These are phyloP conservation scores for Gymnocheta viridis DNA, from an alignment of 2,888 invertebrate species.

Conservation along the genomic window DNA sequence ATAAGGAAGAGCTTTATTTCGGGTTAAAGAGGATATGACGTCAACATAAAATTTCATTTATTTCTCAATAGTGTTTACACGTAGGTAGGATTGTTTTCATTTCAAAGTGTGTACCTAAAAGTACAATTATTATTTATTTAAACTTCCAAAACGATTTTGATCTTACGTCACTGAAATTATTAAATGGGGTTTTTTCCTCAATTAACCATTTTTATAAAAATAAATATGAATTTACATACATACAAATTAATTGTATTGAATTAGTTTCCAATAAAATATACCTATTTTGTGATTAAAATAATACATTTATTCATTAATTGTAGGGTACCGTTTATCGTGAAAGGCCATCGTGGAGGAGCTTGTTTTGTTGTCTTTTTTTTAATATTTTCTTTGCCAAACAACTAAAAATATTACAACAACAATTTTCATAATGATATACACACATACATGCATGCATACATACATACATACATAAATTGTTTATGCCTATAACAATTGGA, in stretches of 20 bases:
- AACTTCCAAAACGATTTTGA: neutral
- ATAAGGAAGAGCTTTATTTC: too few relatives aligned
- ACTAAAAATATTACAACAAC: conserved; percentile 7
- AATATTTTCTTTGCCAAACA: neutral
- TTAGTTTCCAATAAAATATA: neutral
- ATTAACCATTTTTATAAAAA: neutral
- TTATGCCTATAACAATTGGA: neutral
- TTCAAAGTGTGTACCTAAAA: neutral
- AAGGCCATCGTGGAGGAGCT: neutral
- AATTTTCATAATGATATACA: neutral
- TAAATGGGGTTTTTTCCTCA: conserved; percentile 31
- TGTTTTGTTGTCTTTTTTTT: neutral
- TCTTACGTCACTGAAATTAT: conserved; percentile 20
- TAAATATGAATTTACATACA: conserved; percentile 16
- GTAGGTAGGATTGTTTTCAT: neutral
- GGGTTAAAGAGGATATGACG: too few relatives aligned
- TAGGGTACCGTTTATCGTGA: neutral
- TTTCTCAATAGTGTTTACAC: too few relatives aligned
- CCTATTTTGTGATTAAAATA: too few relatives aligned
- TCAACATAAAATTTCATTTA: too few relatives aligned
- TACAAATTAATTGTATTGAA: conserved; percentile 10
- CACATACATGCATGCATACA: too few relatives aligned
- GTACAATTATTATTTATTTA: neutral
- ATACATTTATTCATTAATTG: too few relatives aligned
- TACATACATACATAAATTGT: too few relatives aligned